A percentile compares a stretch with the other conserved stretches of the same genome.
Evolutionary conservation across 2,113 vertebrate genomes (phyloP).

Genomic region (Melanotaenia duboulayi): DNA sequence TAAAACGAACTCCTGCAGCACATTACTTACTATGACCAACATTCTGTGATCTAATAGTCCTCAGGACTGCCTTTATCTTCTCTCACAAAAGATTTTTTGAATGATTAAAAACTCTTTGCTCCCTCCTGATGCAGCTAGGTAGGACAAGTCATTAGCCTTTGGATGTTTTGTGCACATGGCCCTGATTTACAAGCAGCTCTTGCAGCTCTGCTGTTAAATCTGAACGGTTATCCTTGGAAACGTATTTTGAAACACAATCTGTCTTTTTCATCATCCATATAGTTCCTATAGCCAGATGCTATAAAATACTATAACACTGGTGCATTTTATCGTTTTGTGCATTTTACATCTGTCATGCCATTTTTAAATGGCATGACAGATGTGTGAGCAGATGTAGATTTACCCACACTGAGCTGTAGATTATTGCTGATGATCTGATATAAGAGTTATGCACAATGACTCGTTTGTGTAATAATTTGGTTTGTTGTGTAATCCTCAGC

Average conservation of each 20-base stretch:
- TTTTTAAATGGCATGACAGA: conserved; percentile 34
- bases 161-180: background rate
- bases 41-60: no score
- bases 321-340: background rate
- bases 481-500: conserved; percentile 82
- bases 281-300: background rate
- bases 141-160: background rate
- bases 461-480: conserved; percentile 28
- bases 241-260: background rate
- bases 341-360: no score
- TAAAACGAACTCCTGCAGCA: no score
- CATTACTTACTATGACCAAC: no score
- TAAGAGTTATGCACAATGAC: conserved; percentile 10
- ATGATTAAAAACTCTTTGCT: background rate
- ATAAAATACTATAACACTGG: background rate
- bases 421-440: conserved; percentile 23
- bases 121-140: background rate
- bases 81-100: no score
- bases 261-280: background rate
- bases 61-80: no score
- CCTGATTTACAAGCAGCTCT: conserved; percentile 2
- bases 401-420: conserved; percentile 35
- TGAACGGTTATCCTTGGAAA: conserved; percentile 25
- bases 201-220: conserved; percentile 20
- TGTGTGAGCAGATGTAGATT: conserved; percentile 54